Percentiles rank a stretch among this genome's conserved stretches.
These are phyloP conservation scores for Caenorhabditis wallacei DNA, from an alignment of 2,888 invertebrate species.

Conservation along the genomic window DNA sequence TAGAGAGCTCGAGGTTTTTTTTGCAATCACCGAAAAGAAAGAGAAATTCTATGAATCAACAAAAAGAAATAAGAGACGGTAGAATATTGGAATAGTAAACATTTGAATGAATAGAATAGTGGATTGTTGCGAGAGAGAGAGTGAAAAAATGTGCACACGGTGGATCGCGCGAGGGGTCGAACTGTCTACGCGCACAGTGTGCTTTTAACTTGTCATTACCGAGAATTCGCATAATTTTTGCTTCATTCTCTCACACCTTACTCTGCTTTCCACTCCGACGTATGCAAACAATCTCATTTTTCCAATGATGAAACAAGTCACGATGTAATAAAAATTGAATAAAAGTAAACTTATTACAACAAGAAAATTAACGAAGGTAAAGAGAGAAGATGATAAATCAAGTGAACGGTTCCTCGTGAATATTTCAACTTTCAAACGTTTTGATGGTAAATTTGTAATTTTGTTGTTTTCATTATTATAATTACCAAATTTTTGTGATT, in stretches of 20 bases:
- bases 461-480: too few relatives aligned
- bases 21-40: slow-evolving; percentile 50
- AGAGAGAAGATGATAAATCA: too few relatives aligned
- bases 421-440: too few relatives aligned
- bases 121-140: slow-evolving; percentile 52
- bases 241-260: slow-evolving; percentile 19
- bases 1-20: slow-evolving; percentile 14
- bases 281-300: slow-evolving; percentile 44
- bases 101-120: slow-evolving; percentile 64
- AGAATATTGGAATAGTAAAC: slow-evolving; percentile 68
- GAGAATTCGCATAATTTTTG: slow-evolving; percentile 62
- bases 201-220: slow-evolving; percentile 66
- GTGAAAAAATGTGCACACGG: slow-evolving; percentile 48
- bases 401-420: too few relatives aligned
- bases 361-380: not conserved
- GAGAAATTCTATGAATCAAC: slow-evolving; percentile 64
- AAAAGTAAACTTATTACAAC: not conserved
- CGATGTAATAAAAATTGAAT: not conserved
- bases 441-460: too few relatives aligned
- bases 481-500: too few relatives aligned
- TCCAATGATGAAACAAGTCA: slow-evolving; percentile 2
- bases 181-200: slow-evolving; percentile 56
- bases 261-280: slow-evolving; percentile 14
- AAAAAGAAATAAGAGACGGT: slow-evolving; percentile 67
- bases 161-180: slow-evolving; percentile 30